phyloP scores from a whole-genome alignment of 2,113 vertebrate genomes.

The Callaeas wilsoni region DNA sequence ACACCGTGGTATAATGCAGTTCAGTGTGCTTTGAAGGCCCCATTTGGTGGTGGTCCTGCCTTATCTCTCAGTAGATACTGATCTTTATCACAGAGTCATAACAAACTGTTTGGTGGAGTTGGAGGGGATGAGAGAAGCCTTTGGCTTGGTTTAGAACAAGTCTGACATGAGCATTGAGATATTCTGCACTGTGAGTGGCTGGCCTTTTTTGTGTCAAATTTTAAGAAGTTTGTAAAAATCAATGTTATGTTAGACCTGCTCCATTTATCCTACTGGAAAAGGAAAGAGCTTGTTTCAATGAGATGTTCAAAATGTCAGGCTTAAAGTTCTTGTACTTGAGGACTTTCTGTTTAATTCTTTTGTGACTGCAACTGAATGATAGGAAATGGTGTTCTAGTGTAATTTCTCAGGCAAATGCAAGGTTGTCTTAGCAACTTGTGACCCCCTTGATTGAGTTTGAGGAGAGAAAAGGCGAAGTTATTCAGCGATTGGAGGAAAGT shows the following conservation, averaged over 20 bases:
- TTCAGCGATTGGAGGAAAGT: conserved; percentile 34
- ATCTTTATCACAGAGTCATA: conserved; percentile 71
- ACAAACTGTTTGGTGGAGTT: conserved; percentile 49
- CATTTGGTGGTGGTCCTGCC: conserved; percentile 58
- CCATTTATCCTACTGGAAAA: neutral
- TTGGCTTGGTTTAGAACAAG: neutral
- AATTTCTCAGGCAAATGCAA: neutral
- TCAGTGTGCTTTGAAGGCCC: conserved; percentile 67
- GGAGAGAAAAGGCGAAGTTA: conserved; percentile 31
- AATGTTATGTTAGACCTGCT: neutral
- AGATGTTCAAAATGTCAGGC: neutral
- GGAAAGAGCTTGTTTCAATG: neutral
- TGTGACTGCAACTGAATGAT: neutral
- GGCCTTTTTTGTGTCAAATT: neutral
- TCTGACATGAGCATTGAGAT: neutral
- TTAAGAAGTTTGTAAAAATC: neutral
- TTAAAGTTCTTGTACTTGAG: neutral
- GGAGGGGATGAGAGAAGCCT: conserved; percentile 9
- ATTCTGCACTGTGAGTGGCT: neutral
- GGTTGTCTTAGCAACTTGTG: neutral
- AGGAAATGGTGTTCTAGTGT: neutral
- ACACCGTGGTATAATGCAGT: conserved; percentile 59
- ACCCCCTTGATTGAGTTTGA: neutral
- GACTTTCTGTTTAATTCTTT: conserved; percentile 16
- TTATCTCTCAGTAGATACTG: conserved; percentile 68